Conservation (phyloP, 2,113 vertebrate species). For the Passerina amoena region DNA sequence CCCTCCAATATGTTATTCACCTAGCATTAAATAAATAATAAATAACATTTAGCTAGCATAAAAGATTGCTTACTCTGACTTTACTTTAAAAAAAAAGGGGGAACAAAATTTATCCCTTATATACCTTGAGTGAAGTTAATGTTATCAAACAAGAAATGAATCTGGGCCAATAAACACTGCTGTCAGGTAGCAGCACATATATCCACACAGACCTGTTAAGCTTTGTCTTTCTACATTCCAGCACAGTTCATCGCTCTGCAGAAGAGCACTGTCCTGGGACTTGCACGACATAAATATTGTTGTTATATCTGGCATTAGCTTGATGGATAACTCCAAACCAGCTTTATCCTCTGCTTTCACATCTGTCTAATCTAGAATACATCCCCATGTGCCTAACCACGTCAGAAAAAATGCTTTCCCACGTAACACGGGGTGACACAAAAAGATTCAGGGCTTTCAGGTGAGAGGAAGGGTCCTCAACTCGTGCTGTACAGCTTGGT, state of each 20-base stretch:
- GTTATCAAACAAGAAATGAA: neutral
- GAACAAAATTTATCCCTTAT: neutral
- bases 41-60: neutral
- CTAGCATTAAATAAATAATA: neutral
- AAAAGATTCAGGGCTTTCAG: too few species aligned
- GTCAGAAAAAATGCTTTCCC: neutral
- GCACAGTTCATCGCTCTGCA: neutral
- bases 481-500: fast-evolving
- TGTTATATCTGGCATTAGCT: neutral
- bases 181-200: neutral
- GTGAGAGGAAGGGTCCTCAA: fast-evolving
- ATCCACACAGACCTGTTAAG: neutral
- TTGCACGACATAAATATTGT: neutral
- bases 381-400: neutral
- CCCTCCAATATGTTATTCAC: neutral
- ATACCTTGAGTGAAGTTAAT: neutral
- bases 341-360: neutral
- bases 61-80: neutral
- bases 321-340: neutral
- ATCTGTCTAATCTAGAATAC: neutral
- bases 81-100: neutral
- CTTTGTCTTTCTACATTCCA: neutral
- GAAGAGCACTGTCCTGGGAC: neutral
- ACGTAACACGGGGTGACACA: fast-evolving
- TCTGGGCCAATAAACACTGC: neutral